Evolutionary conservation across 2,888 invertebrate genomes (phyloP), one percentile per base, ranked within the genome.

Genomic region (Mesorhabditis sp.): DNA sequence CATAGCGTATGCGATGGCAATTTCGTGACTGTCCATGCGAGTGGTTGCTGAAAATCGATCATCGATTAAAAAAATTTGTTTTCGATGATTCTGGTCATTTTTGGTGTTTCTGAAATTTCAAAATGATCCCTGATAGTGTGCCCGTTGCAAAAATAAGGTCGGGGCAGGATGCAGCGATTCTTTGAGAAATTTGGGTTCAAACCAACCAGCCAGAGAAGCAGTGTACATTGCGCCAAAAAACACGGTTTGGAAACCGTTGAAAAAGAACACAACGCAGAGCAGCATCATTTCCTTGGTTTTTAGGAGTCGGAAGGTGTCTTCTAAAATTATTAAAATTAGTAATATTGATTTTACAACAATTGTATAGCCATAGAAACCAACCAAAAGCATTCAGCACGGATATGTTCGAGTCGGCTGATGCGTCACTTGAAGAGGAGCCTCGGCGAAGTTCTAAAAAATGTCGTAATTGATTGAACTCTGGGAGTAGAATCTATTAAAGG

Each of bases 201-300:
- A 10, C 58, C n/a, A 50, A 50, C 58, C 58, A 13, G 58, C 58
- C n/a, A 50, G n/a, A 13, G 58, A 50, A 50, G 58, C 58, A 13
- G 58, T 50, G 58, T 50, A 50, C 58, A 50, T 50, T 10, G 58
- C 58, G 58, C 58, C 58, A 50, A 50, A 50, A n/a, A 50, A 50
- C 7, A 50, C 58, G 10, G 58, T 50, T n/a, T 50, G 58, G n/a
- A 50, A 50, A n/a, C 58, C 58, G n/a, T 50, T 50, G n/a, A 13
- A 50, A n/a, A 50, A 50, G n/a, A 50, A 50, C 10, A 50, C n/a
- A 1, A 50, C 58, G 58, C 58, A 50, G n/a, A 50, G 58, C 10
- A 50, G 58, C 7, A 50, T n/a, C 58, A 50, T 50, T n/a, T 50
- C 58, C n/a, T 50, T 50, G 7, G 58, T 50, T 10, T n/a, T 10